These are phyloP conservation scores for Chamaea fasciata DNA, from an alignment of 2,113 vertebrate species.

Conservation along the genomic window DNA sequence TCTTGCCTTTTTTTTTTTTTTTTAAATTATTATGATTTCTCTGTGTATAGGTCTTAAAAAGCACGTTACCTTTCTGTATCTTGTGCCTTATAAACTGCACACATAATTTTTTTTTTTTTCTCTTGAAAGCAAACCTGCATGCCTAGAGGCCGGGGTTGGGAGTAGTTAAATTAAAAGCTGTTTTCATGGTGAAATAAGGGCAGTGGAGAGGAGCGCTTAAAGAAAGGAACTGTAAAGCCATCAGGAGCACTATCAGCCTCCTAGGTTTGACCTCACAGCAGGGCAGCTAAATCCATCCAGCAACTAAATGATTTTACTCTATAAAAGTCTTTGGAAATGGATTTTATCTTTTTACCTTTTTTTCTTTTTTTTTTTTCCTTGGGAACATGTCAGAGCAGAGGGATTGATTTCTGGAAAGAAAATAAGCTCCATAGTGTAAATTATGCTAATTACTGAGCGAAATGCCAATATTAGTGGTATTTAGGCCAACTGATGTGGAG, in stretches of 20 bases:
- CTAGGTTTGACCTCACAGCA: neutral
- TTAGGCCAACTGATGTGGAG: neutral
- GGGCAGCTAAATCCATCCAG: neutral
- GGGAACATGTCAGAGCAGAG: neutral
- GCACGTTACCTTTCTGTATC: accelerated
- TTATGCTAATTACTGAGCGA: neutral
- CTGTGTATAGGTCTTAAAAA: neutral
- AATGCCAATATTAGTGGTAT: neutral
- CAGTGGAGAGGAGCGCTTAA: neutral
- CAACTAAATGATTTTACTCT: neutral
- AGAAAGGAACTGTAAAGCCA: neutral
- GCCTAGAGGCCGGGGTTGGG: too few relatives aligned
- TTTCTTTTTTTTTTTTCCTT: neutral
- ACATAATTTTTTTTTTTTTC: neutral
- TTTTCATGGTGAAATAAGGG: neutral
- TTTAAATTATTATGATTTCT: neutral
- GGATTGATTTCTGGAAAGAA: neutral
- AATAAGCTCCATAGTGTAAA: neutral
- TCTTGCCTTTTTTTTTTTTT: neutral
- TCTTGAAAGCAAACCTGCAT: neutral
- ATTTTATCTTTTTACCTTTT: neutral
- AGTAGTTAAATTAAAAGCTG: neutral
- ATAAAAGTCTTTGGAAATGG: neutral
- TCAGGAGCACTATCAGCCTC: neutral
- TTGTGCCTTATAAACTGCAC: neutral